A percentile compares a stretch with the other conserved stretches of the same genome.
Conservation (phyloP, 2,888 invertebrate genomes). For the Azorinus chamasolen region DNA sequence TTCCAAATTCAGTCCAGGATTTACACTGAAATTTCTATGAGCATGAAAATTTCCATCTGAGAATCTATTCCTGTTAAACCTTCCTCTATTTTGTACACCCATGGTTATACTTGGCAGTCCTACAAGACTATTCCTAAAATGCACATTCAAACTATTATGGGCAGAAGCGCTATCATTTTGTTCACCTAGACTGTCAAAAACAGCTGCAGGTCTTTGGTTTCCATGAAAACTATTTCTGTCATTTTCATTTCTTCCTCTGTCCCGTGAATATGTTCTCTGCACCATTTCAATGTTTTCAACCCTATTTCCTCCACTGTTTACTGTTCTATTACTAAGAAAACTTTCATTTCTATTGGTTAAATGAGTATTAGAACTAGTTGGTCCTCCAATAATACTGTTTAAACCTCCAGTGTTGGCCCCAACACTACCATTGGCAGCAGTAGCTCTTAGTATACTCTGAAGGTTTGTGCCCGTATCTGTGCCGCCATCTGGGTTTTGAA, state of each 20-base stretch:
- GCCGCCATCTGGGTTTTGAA: not conserved
- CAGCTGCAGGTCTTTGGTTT: not conserved
- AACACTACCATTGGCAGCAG: not conserved
- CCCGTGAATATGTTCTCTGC: not conserved
- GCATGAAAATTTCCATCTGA: slow-evolving; percentile 47
- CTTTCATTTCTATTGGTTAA: slow-evolving; percentile 10
- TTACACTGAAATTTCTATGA: slow-evolving; percentile 23
- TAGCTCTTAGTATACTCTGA: not conserved
- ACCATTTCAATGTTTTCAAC: not conserved
- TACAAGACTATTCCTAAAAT: slow-evolving; percentile 41
- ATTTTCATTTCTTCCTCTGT: not conserved
- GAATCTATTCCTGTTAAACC: slow-evolving; percentile 40
- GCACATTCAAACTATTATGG: slow-evolving; percentile 36
- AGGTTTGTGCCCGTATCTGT: not conserved
- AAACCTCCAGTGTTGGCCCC: not conserved
- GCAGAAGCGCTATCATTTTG: not conserved
- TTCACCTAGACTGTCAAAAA: not conserved
- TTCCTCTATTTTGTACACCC: slow-evolving; percentile 47
- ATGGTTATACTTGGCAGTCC: slow-evolving; percentile 52
- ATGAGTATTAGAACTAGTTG: not conserved
- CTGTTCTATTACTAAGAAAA: not conserved
- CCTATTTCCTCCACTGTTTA: not conserved
- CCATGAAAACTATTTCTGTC: slow-evolving; percentile 5
- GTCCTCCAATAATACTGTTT: not conserved
- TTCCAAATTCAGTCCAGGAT: slow-evolving; percentile 50